phyloP scores from a whole-genome alignment of 2,888 invertebrate species.

The Aphidoletes aphidimyza region DNA sequence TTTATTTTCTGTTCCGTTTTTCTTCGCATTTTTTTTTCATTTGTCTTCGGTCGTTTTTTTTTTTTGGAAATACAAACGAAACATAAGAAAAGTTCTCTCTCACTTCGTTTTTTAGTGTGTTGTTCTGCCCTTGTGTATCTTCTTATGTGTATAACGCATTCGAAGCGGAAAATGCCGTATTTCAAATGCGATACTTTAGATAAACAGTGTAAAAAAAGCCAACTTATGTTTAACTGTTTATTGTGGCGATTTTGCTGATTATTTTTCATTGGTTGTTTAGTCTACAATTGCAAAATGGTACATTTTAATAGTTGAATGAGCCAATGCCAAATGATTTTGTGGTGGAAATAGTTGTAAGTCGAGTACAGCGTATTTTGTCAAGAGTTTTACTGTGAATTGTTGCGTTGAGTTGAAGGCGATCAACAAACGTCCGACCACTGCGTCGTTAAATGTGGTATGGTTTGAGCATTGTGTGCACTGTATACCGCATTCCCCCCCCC shows the following conservation, averaged over 20 bases:
- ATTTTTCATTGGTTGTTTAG: conserved; percentile 44
- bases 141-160: not conserved
- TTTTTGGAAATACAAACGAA: not conserved
- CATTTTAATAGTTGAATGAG: conserved; percentile 30
- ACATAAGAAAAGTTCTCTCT: conserved; percentile 28
- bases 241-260: conserved; percentile 47
- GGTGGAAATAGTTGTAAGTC: no score
- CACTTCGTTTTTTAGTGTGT: not conserved
- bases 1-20: conserved; percentile 45
- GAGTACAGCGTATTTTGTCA: no score
- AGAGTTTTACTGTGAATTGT: no score
- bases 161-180: not conserved
- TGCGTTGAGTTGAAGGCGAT: no score
- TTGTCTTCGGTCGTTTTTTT: no score
- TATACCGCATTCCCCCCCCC: no score
- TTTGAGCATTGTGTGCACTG: no score
- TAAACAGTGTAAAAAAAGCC: not conserved
- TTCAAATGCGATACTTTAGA: conserved; percentile 19
- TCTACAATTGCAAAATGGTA: conserved; percentile 12
- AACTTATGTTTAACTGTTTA: conserved; percentile 13
- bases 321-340: no score
- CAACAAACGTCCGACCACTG: no score
- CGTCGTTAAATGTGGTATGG: no score
- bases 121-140: not conserved
- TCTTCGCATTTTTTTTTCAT: conserved; percentile 1